phyloP scores from a whole-genome alignment of 1,140 invertebrate genomes.

The Cotesia chilonis region DNA sequence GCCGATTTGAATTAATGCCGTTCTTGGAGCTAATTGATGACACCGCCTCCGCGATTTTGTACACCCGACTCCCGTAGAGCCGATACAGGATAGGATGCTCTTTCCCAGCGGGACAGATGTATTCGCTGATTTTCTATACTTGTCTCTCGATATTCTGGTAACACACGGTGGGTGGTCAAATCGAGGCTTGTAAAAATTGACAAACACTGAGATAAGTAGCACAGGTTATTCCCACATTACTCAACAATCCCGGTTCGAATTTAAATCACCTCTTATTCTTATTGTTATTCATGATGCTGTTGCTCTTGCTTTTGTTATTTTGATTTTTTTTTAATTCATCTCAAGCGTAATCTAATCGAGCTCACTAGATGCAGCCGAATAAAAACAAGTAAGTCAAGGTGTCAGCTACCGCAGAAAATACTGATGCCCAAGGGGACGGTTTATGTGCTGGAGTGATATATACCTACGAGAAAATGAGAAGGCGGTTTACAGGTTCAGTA shows the following conservation, averaged over 20 bases:
- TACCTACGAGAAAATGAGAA: constrained; percentile 41
- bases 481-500: constrained; percentile 40
- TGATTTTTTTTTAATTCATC: no score
- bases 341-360: no score
- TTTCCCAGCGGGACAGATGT: constrained; percentile 38
- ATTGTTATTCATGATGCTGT: no score
- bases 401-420: no score
- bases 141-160: constrained; percentile 26
- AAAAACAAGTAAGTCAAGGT: no score
- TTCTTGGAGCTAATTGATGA: constrained; percentile 43
- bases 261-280: not conserved
- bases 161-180: constrained; percentile 25
- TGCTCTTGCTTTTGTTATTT: no score
- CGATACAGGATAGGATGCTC: constrained; percentile 40
- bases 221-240: constrained; percentile 1
- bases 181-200: not conserved
- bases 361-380: no score
- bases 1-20: constrained; percentile 43
- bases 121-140: constrained; percentile 18
- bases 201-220: constrained; percentile 4
- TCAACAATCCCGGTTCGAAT: not conserved
- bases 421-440: constrained; percentile 44
- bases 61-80: constrained; percentile 45
- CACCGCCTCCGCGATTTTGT: constrained; percentile 42
- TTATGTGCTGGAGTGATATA: constrained; percentile 55